A percentile compares a stretch with the other conserved stretches of the same genome.
Conservation (phyloP, 1,140 invertebrate species). For the Trypoxylus dichotomus region DNA sequence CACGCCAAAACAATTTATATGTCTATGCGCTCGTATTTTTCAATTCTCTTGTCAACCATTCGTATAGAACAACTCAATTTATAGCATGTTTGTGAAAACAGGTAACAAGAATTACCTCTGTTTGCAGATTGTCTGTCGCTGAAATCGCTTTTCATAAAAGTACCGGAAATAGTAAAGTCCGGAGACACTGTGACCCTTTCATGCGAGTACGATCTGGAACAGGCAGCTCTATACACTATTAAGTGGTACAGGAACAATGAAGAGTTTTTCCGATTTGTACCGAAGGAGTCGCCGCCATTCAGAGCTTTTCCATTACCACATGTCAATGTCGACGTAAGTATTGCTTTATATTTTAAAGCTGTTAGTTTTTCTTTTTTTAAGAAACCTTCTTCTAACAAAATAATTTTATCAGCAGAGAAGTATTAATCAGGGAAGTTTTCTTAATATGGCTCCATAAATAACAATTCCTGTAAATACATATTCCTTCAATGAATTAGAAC, state of each 20-base stretch:
- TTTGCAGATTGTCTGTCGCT: conserved; percentile 46
- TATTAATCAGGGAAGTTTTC: no score
- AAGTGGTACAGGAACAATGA: conserved; percentile 80
- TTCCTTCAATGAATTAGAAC: no score
- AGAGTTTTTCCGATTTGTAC: conserved; percentile 80
- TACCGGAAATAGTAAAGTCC: conserved; percentile 65
- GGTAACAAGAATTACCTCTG: conserved; percentile 28
- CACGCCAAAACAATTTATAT: no score
- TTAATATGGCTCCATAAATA: no score
- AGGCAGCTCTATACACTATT: conserved; percentile 75
- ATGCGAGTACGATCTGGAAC: conserved; percentile 74
- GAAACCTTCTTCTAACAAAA: neutral
- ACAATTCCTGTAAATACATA: no score
- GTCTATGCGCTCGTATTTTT: no score
- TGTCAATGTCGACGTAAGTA: conserved; percentile 77
- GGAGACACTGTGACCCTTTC: conserved; percentile 69
- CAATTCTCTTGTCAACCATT: neutral
- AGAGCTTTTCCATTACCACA: conserved; percentile 67
- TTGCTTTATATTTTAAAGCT: conserved; percentile 23
- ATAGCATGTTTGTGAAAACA: neutral
- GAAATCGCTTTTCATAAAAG: conserved; percentile 58
- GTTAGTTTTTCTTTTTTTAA: neutral
- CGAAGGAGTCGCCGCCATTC: conserved; percentile 68
- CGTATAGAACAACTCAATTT: neutral
- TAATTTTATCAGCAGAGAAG: no score